Conservation (phyloP, 2,113 vertebrate genomes). For the Rhinolophus sinicus region DNA sequence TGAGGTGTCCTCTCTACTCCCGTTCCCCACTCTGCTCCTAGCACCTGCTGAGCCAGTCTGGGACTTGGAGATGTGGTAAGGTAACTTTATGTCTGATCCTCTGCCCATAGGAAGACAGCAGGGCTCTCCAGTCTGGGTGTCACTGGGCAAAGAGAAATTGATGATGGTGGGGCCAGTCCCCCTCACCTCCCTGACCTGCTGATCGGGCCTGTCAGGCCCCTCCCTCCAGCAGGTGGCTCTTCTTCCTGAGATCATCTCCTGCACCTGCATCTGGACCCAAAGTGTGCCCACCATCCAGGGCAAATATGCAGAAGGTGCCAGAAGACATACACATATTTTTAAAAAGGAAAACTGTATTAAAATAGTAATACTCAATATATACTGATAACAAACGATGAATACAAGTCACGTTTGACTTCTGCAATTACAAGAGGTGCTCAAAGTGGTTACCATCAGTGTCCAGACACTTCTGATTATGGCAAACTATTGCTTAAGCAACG, state of each 20-base stretch:
- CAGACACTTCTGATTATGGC: no score
- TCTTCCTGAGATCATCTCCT: neutral
- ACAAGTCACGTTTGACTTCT: no score
- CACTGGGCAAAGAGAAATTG: neutral
- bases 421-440: no score
- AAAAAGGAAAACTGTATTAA: no score
- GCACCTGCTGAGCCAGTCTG: neutral
- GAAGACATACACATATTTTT: no score
- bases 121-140: neutral
- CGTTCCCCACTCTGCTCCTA: neutral
- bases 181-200: accelerated
- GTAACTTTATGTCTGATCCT: neutral
- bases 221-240: neutral
- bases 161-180: accelerated
- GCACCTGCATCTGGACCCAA: no score
- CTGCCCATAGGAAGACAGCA: neutral
- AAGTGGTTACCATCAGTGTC: no score
- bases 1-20: neutral
- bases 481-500: no score
- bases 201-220: accelerated
- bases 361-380: no score
- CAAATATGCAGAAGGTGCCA: neutral
- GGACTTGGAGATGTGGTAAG: no score
- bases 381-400: no score
- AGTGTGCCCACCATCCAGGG: neutral